Evolutionary conservation across 2,113 vertebrate species (phyloP), one percentile per base, ranked within the genome.

Genomic region (Amphilophus citrinellus): DNA sequence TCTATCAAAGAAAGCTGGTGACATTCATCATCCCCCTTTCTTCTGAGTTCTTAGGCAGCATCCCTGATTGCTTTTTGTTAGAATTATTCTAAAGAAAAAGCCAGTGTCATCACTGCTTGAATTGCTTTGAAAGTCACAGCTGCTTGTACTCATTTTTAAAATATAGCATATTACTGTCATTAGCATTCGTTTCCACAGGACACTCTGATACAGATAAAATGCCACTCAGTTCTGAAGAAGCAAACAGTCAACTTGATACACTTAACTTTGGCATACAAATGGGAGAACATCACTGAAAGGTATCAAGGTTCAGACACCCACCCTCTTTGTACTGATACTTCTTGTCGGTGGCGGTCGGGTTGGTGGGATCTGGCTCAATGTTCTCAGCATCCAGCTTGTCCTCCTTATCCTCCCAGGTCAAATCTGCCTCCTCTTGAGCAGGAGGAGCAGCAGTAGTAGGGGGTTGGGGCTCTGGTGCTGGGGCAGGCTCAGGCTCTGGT

Each of bases 261-360:
- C 10, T 35, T 13, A 14, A 13, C 2, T 22, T 5, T 0, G 13
- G 18, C 14, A 30, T 1, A 1, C 3, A 6, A 57, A 22, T 10
- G 11, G 84, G 80, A 89, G 84, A 44, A 84, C 57, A 20, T 68
- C 5, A 44, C 8, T 32, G 58, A 50, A 7, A 61, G 9, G 82
- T 57, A 61, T 79, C 35, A 75, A 73, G 32, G 60, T 83, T 61
- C 73, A 87, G 27, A 71, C 56, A 80, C 96, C 87, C 92, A 99
- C 98, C 98, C 93, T 96, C 97, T 95, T 99, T 99, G 90, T 99
- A 99, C 85, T 97, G 96, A 66, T 99, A 99, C 80, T 98, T 99
- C 94, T 96, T 98, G 71, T 98, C 94, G 4, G 92, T 87, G n/a
- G 85, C 42, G 2, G 60, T 82, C 0, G 78, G 24, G 2, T 87